Conservation (phyloP, 2,888 invertebrate genomes). For the Psylliodes chrysocephalus region DNA sequence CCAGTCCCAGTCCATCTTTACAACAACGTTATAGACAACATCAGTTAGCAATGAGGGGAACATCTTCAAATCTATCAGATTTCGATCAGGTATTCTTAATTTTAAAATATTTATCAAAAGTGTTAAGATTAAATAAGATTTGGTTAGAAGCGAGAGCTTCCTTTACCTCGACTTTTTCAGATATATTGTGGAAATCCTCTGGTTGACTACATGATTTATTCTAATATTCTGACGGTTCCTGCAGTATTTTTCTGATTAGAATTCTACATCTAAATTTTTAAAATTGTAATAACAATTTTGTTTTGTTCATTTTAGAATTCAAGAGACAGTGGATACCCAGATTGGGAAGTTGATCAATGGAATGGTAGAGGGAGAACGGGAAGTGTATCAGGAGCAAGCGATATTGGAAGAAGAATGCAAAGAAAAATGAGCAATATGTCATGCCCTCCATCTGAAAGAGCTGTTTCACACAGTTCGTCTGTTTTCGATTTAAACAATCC, state of each 20-base stretch:
- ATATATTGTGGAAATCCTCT: no score
- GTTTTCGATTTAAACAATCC: slow-evolving; percentile 67
- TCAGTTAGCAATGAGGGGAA: slow-evolving; percentile 67
- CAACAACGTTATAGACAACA: slow-evolving; percentile 71
- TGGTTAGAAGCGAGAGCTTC: no score
- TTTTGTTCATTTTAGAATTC: slow-evolving; percentile 58
- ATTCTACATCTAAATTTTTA: not conserved
- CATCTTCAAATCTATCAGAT: slow-evolving; percentile 60
- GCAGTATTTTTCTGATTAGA: no score
- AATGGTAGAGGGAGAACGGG: slow-evolving; percentile 57
- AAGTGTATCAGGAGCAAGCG: slow-evolving; percentile 61
- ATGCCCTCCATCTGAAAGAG: slow-evolving; percentile 53
- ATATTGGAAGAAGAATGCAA: slow-evolving; percentile 44
- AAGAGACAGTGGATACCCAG: slow-evolving; percentile 64
- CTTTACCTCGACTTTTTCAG: no score
- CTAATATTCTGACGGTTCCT: no score
- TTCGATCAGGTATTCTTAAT: slow-evolving; percentile 60
- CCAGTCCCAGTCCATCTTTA: slow-evolving; percentile 61
- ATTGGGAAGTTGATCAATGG: slow-evolving; percentile 63
- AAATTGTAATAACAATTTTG: not conserved
- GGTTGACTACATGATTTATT: no score
- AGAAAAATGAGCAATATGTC: slow-evolving; percentile 60
- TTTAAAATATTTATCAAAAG: no score
- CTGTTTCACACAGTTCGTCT: slow-evolving; percentile 64
- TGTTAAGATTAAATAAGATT: no score